Conservation (phyloP, 2,888 invertebrate genomes). For the Torymus auratus region DNA sequence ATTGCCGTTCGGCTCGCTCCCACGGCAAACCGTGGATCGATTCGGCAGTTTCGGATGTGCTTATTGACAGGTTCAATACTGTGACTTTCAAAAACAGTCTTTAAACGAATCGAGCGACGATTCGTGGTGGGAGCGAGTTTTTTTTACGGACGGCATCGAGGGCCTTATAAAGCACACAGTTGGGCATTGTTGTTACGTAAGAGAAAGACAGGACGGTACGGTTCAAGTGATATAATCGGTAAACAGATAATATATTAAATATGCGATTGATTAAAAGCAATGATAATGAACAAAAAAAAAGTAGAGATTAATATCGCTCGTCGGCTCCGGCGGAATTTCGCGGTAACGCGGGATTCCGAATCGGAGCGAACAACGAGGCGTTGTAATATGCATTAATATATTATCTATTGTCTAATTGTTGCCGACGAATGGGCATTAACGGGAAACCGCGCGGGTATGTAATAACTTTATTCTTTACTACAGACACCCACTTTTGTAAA, state of each 20-base stretch:
- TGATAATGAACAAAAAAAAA: slow-evolving; percentile 32
- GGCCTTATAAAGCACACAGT: slow-evolving; percentile 75
- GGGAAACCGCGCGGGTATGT: slow-evolving; percentile 72
- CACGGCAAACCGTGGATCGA: slow-evolving; percentile 16
- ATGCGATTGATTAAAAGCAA: slow-evolving; percentile 41
- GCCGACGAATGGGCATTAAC: slow-evolving; percentile 76
- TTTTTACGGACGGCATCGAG: slow-evolving; percentile 56
- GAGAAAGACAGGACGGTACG: slow-evolving; percentile 42
- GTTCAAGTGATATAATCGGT: slow-evolving; percentile 61
- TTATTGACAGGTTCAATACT: slow-evolving; percentile 20
- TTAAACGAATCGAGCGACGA: slow-evolving; percentile 16
- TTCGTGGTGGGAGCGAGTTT: slow-evolving; percentile 2
- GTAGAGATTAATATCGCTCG: slow-evolving; percentile 57
- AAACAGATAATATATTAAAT: slow-evolving; percentile 58
- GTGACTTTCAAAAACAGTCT: slow-evolving; percentile 19
- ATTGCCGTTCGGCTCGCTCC: slow-evolving; percentile 19
- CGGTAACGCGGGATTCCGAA: background rate
- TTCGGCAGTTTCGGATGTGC: background rate
- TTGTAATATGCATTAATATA: slow-evolving; percentile 71
- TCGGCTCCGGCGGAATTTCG: background rate
- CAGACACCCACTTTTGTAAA: slow-evolving; percentile 66
- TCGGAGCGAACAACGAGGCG: slow-evolving; percentile 58
- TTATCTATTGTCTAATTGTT: slow-evolving; percentile 75
- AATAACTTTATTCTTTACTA: slow-evolving; percentile 71
- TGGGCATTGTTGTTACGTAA: slow-evolving; percentile 76